These are phyloP conservation scores for Callopanchax toddi DNA, from an alignment of 2,113 vertebrate genomes.

Conservation along the genomic window DNA sequence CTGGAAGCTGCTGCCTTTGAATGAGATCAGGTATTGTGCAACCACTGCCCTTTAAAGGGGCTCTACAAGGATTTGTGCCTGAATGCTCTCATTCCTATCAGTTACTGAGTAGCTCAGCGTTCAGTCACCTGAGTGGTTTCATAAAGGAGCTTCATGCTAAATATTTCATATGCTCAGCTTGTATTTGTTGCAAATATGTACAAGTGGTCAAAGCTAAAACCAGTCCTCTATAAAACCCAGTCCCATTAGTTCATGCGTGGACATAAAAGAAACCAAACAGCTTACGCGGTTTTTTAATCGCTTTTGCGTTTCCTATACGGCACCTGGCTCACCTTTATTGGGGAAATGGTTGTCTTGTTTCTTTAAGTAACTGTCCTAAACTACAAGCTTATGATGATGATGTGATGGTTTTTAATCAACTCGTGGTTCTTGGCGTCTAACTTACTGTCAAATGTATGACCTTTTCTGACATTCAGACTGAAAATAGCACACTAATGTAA, in stretches of 20 bases:
- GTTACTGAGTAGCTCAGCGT: constrained; percentile 22
- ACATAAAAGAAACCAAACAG: background rate
- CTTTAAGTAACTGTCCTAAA: background rate
- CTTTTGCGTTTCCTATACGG: constrained; percentile 17
- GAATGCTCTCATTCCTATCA: constrained; percentile 22
- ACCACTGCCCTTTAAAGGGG: constrained; percentile 22
- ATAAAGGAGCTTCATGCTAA: background rate
- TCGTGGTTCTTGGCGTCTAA: background rate
- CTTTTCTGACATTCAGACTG: background rate
- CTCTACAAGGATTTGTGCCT: constrained; percentile 27
- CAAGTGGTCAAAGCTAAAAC: background rate
- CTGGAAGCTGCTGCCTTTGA: constrained; percentile 28
- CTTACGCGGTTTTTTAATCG: constrained; percentile 29
- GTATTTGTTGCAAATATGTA: background rate
- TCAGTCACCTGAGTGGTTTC: background rate
- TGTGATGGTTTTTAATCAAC: background rate
- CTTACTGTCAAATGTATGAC: background rate
- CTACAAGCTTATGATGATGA: background rate
- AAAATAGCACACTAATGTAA: background rate
- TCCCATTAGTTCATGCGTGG: background rate
- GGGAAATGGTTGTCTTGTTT: constrained; percentile 14
- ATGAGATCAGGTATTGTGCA: constrained; percentile 39
- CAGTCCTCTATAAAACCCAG: background rate
- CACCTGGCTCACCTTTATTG: constrained; percentile 21
- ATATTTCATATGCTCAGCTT: background rate